Evolutionary conservation across 2,888 invertebrate genomes (phyloP).

Genomic region (Eupsilia transversa): DNA sequence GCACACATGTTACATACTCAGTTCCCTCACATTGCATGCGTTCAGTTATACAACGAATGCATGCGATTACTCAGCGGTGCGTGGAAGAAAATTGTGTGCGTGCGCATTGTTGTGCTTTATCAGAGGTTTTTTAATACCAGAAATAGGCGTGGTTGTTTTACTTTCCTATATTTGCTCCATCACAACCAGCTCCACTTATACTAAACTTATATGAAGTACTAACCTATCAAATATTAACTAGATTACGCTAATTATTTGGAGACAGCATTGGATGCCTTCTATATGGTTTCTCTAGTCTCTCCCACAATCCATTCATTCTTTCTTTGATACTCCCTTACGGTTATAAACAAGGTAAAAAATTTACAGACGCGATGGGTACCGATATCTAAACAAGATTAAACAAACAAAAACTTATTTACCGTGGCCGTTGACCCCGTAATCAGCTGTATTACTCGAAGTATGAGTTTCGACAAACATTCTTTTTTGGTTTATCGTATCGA

Average conservation of each 20-base stretch:
- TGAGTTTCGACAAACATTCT: no score
- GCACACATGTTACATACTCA: conserved; percentile 60
- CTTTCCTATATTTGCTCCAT: neutral
- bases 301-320: neutral
- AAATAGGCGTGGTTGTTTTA: neutral
- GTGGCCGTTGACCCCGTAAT: no score
- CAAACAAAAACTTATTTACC: no score
- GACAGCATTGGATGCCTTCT: neutral
- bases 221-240: neutral
- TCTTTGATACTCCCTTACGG: neutral
- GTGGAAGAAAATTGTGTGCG: conserved; percentile 60
- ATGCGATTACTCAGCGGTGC: conserved; percentile 57
- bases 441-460: no score
- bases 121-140: conserved; percentile 14
- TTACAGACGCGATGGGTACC: no score
- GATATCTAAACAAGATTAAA: no score
- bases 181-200: neutral
- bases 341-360: no score
- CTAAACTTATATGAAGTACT: no score
- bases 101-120: conserved; percentile 40
- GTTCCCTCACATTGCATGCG: conserved; percentile 54
- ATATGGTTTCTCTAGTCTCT: no score
- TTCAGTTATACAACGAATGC: conserved; percentile 61
- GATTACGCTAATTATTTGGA: neutral
- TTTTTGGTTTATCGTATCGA: no score